These are phyloP conservation scores for Acanthis flammea DNA, from an alignment of 2,797 vertebrate genomes.

Conservation along the genomic window DNA sequence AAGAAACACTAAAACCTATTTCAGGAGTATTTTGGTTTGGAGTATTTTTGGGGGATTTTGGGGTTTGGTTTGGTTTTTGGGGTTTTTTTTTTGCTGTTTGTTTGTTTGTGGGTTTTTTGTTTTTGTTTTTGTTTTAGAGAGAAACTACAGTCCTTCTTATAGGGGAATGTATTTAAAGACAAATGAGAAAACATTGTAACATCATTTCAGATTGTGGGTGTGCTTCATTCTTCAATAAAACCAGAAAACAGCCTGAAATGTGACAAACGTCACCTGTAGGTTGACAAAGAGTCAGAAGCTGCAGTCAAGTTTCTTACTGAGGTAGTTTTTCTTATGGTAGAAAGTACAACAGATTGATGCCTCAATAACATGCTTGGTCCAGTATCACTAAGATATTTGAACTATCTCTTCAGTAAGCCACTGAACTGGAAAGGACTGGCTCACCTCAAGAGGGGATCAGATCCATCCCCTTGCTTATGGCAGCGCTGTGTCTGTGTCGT, in stretches of 20 bases:
- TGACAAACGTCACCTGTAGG: not conserved
- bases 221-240: not conserved
- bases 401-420: not conserved
- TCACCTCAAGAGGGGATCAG: not conserved
- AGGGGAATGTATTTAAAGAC: not conserved
- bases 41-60: fast-evolving
- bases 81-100: too few species aligned
- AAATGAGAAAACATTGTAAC: not conserved
- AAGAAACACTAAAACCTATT: not conserved
- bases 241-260: not conserved
- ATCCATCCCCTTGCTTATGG: not conserved
- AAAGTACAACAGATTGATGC: not conserved
- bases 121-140: not conserved
- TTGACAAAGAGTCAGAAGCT: not conserved
- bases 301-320: not conserved
- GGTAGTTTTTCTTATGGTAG: not conserved
- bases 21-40: not conserved
- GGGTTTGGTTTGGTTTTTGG: not conserved
- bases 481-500: not conserved
- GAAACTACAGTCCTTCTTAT: not conserved
- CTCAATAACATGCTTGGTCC: not conserved
- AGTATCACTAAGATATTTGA: not conserved
- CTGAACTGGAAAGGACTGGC: not conserved
- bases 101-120: too few species aligned
- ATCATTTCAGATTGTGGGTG: not conserved